phyloP scores from a whole-genome alignment of 2,113 vertebrate species.

The Psettodes erumei region DNA sequence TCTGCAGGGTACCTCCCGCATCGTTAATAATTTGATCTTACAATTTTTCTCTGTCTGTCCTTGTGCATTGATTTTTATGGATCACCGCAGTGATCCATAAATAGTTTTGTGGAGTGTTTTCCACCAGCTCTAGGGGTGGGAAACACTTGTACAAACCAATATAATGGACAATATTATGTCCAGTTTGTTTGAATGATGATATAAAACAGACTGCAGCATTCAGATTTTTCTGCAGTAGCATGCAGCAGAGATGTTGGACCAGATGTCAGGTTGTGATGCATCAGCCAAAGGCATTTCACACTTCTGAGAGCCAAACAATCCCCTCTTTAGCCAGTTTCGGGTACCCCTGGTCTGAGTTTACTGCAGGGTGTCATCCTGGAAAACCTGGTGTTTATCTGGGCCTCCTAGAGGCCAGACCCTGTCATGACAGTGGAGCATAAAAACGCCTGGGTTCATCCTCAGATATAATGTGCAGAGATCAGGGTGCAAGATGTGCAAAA shows the following conservation, averaged over 20 bases:
- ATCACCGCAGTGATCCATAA: conserved; percentile 26
- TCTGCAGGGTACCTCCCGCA: conserved; percentile 31
- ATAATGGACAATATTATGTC: not conserved
- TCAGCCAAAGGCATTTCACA: not conserved
- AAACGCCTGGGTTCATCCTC: conserved; percentile 4
- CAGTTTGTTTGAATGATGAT: not conserved
- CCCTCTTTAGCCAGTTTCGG: too few species aligned
- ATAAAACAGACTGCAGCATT: conserved; percentile 9
- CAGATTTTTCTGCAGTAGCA: not conserved
- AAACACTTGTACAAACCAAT: not conserved
- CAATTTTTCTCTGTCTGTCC: conserved; percentile 10
- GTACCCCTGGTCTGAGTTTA: not conserved
- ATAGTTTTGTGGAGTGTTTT: conserved; percentile 25
- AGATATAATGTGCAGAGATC: conserved; percentile 15
- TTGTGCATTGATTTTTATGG: conserved; percentile 16
- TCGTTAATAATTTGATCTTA: conserved; percentile 31
- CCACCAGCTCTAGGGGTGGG: not conserved
- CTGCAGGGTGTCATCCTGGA: not conserved
- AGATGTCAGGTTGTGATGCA: not conserved
- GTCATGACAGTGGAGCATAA: not conserved
- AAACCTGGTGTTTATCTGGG: not conserved
- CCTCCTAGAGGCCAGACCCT: not conserved
- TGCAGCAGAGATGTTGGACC: not conserved
- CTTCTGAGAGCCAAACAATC: not conserved
- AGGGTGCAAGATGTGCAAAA: not conserved